Base-by-base conservation (phyloP, 2,888 invertebrate species). In the Ellobium chinense region DNA sequence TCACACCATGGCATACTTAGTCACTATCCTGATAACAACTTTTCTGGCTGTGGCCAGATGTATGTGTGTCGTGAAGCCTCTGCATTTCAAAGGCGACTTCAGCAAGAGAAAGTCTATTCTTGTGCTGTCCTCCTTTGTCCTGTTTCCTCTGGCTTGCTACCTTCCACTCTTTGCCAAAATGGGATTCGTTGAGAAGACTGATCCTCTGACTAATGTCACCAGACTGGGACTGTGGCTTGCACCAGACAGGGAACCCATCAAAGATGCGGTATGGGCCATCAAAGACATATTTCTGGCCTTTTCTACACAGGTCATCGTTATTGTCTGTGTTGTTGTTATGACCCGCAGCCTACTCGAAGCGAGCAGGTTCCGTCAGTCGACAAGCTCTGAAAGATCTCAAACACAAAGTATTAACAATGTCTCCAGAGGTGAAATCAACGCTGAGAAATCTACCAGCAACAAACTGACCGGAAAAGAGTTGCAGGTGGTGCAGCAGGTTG, bases 1-100 rank as follows among this genome's bases (percentile, higher is more conserved):
- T 60, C 21, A 34, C 29, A 39, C 27, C 0, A 29, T 69, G 4
- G 21, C 29, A 9, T 27, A 27, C n/a, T 36, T 66, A 54, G 31
- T 36, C 1, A 39, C 58, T 31, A 18, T 31, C 4, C 24, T 69
- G 12, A 69, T 39, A 18, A 69, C 78, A n/a, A 69, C 69, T 1
- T 78, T 78, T 69, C 39, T 78, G 27, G 69, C 69, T 12, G 69
- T 78, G 21, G 60, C 39, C 36, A 24, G 69, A 1, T 78, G 78
- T 60, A 29, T 60, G 34, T 78, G 78, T 31, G 78, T 78, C 2
- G 69, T 54, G 7, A 78, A 14, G 58, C 78, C 78, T 24, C 34
- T 78, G 7, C 69, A 62, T 3, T 78, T 78, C 37, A 78, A 69
- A 27, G 27, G 39, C 12, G n/a, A 21, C 7, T 60, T 78, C 56